These are phyloP conservation scores for Phlogophora meticulosa DNA, from an alignment of 2,888 invertebrate species.

Conservation along the genomic window DNA sequence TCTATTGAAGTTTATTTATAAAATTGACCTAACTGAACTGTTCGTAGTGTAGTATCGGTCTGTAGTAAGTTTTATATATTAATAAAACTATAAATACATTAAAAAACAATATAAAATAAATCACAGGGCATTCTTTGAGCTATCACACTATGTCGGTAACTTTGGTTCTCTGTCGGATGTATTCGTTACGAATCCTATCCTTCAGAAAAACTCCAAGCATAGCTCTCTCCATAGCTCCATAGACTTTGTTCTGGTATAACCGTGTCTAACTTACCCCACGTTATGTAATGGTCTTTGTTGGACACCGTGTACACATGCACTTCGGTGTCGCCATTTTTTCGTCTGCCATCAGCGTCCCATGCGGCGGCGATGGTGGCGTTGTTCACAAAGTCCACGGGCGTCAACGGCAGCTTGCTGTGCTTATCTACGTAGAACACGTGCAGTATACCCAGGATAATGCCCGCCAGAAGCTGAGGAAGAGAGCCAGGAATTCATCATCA, in stretches of 20 bases:
- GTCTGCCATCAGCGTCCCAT: slow-evolving; percentile 37
- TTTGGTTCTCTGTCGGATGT: too few relatives aligned
- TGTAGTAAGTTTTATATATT: too few relatives aligned
- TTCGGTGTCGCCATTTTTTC: slow-evolving; percentile 14
- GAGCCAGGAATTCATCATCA: background rate
- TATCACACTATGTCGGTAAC: too few relatives aligned
- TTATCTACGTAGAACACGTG: slow-evolving; percentile 35
- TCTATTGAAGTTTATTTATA: slow-evolving; percentile 41
- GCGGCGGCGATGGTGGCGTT: slow-evolving; percentile 49
- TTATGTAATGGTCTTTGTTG: slow-evolving; percentile 33
- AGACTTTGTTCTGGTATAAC: too few relatives aligned
- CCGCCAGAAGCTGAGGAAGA: slow-evolving; percentile 34
- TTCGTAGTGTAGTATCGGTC: slow-evolving; percentile 10
- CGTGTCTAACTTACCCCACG: slow-evolving; percentile 42
- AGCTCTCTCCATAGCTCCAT: too few relatives aligned
- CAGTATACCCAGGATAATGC: slow-evolving; percentile 33
- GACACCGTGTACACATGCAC: slow-evolving; percentile 48
- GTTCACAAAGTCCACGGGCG: slow-evolving; percentile 55
- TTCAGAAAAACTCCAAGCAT: too few relatives aligned
- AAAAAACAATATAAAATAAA: too few relatives aligned
- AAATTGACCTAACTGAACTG: slow-evolving; percentile 3
- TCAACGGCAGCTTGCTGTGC: slow-evolving; percentile 21
- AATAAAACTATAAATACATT: too few relatives aligned
- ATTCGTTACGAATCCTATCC: too few relatives aligned
- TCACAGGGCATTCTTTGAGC: too few relatives aligned